Conservation (phyloP, 2,888 invertebrate species). For the Chaitophorus viminalis region DNA sequence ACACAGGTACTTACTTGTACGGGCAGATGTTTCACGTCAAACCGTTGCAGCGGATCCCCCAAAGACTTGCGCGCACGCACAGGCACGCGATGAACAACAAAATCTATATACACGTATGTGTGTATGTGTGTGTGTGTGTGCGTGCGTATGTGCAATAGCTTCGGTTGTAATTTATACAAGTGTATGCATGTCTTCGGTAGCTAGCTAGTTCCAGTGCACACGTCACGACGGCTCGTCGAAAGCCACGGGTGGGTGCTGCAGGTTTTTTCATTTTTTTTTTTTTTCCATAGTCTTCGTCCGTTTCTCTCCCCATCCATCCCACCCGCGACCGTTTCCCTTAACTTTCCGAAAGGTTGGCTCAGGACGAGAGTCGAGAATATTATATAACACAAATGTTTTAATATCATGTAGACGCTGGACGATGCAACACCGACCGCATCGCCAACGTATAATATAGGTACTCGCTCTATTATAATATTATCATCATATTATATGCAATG, state of each 20-base stretch:
- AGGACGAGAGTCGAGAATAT: too few relatives aligned
- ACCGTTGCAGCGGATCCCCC: neutral
- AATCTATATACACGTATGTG: too few relatives aligned
- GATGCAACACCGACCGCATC: too few relatives aligned
- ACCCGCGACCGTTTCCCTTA: neutral
- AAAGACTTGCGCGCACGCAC: neutral
- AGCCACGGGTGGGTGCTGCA: slow-evolving; percentile 12
- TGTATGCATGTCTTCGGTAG: neutral
- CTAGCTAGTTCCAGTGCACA: neutral
- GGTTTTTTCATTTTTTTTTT: slow-evolving; percentile 2
- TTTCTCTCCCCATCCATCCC: neutral
- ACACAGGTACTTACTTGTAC: neutral
- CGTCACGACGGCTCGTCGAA: neutral
- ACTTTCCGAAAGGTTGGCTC: too few relatives aligned
- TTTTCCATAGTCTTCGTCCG: too few relatives aligned
- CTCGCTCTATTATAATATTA: too few relatives aligned
- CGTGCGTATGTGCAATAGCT: neutral
- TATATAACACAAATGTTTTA: too few relatives aligned
- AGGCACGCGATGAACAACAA: neutral
- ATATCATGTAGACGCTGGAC: too few relatives aligned
- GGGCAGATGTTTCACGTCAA: slow-evolving; percentile 37
- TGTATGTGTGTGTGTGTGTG: too few relatives aligned
- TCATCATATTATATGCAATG: too few relatives aligned
- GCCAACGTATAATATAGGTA: too few relatives aligned
- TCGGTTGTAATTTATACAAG: neutral